Conservation (phyloP, 2,113 vertebrate species). For the Sula dactylatra region DNA sequence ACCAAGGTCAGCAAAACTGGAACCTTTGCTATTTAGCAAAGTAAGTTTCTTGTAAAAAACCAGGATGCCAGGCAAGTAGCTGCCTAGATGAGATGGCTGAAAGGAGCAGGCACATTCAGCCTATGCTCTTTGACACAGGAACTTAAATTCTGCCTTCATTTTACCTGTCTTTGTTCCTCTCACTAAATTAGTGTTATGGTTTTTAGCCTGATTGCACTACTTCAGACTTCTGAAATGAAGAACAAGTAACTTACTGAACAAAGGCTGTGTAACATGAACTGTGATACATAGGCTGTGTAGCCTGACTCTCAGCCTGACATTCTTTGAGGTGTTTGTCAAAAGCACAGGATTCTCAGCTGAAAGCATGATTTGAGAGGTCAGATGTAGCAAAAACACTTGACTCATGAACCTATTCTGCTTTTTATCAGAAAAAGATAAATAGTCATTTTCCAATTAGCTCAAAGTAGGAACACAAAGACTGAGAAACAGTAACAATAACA, state of each 20-base stretch:
- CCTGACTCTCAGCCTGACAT: not conserved
- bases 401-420: not conserved
- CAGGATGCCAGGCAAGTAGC: not conserved
- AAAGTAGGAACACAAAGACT: not conserved
- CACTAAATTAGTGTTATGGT: rapidly evolving
- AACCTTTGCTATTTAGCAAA: not conserved
- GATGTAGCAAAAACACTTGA: not conserved
- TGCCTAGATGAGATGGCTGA: not conserved
- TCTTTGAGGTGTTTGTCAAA: not conserved
- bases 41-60: not conserved
- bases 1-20: not conserved
- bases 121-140: not conserved
- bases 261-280: rapidly evolving
- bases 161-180: not conserved
- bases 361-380: not conserved
- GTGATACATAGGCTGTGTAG: not conserved
- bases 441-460: not conserved
- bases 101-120: not conserved
- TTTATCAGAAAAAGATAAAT: not conserved
- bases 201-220: not conserved
- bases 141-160: not conserved
- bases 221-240: not conserved
- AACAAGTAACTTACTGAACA: not conserved
- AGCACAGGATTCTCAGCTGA: not conserved
- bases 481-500: not conserved